Conservation (phyloP, 2,113 vertebrate species). For the Sapajus apella region DNA sequence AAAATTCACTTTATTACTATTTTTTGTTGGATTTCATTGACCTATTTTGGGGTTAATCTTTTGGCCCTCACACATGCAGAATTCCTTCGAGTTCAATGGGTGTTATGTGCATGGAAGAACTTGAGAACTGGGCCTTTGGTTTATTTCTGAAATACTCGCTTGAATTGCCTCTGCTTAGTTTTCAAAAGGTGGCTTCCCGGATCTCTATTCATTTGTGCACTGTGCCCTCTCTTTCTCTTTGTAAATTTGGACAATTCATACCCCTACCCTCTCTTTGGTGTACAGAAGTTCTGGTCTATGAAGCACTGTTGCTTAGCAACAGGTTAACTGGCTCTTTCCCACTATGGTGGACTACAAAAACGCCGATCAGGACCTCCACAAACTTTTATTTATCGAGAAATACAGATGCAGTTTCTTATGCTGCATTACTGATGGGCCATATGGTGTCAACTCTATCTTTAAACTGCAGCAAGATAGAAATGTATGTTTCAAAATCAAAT, state of each 20-base stretch:
- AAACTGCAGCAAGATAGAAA: conserved; percentile 51
- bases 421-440: conserved; percentile 9
- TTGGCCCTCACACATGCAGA: not conserved
- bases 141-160: conserved; percentile 59
- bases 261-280: conserved; percentile 40
- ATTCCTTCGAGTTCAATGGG: not conserved
- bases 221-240: conserved; percentile 65
- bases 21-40: conserved; percentile 19
- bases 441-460: conserved; percentile 56
- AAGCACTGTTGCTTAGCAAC: conserved; percentile 83
- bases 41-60: conserved; percentile 31
- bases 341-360: conserved; percentile 75
- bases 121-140: conserved; percentile 24
- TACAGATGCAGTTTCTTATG: conserved; percentile 70
- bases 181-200: conserved; percentile 66
- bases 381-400: conserved; percentile 79
- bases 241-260: conserved; percentile 79
- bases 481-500: not conserved
- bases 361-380: conserved; percentile 81
- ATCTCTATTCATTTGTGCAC: conserved; percentile 68
- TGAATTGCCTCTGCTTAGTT: conserved; percentile 48
- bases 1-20: not conserved
- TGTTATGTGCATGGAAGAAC: not conserved
- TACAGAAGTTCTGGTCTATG: conserved; percentile 73
- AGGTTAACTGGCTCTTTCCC: conserved; percentile 80